Evolutionary conservation across 2,888 invertebrate species (phyloP), one percentile per base, ranked within the genome.

Genomic region (Machimus rusticus): DNA sequence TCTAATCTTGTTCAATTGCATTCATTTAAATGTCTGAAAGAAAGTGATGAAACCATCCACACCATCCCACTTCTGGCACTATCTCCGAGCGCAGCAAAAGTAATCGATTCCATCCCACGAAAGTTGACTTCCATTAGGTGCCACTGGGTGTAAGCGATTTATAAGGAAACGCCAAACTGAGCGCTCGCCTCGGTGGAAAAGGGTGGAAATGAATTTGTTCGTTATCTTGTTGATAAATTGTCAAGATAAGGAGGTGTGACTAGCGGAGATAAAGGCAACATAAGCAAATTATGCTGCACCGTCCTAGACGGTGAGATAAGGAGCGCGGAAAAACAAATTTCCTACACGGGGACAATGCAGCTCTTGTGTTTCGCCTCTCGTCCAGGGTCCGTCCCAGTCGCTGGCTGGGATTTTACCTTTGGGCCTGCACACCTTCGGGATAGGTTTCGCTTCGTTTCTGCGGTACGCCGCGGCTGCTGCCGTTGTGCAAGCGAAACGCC

Each of bases 181-280:
- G 55, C 82, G 57, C 66, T 82, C 37, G 51, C 51, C 46, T 14
- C n/a, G 6, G 31, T 34, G 23, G 31, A 74, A 43, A 74, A 85
- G 74, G 85, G 85, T 74, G 74, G 78, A 86, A 86, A 86, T 77
- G 86, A 86, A 86, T 77, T 86, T 57, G 77, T 86, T 86, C 39
- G 66, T 86, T 78, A 86, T 86, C 86, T 57, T 79, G 57, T 86
- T 86, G 86, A 86, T 86, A 86, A 86, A 86, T 86, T 86, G 78
- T 86, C 57, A 31, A 78, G 66, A 86, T 86, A 78, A 86, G 78
- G 78, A 86, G 86, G 86, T 86, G 86, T 86, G 86, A 86, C 78
- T 86, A 57, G 78, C 57, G 39, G 46, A 85, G 85, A 85, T 85
- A 85, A 85, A 85, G 74, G 74, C 46, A 85, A 85, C 85, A 85